Evolutionary conservation across 2,888 invertebrate species (phyloP).

Genomic region (Zaprionus lineosus): DNA sequence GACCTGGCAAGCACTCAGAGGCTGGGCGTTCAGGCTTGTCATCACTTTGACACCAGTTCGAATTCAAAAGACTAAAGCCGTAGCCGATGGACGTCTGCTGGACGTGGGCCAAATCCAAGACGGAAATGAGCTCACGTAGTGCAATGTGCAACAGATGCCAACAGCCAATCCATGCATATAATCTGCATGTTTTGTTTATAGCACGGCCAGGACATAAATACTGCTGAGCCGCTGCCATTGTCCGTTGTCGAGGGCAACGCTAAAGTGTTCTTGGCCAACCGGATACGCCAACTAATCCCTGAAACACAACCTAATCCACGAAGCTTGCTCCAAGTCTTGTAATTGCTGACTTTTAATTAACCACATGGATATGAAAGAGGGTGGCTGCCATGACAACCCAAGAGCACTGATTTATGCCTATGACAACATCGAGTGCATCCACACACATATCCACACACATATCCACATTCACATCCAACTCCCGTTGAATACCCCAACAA

Average conservation of each 20-base stretch:
- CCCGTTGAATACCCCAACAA: no score
- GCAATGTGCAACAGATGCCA: conserved; percentile 70
- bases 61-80: no score
- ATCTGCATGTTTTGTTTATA: conserved; percentile 49
- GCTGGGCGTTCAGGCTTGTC: conserved; percentile 40
- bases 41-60: conserved; percentile 47
- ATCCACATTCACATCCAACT: no score
- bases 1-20: conserved; percentile 46
- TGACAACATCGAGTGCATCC: conserved; percentile 33
- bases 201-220: conserved; percentile 58
- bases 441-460: no score
- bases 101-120: conserved; percentile 20
- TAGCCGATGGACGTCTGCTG: conserved; percentile 1
- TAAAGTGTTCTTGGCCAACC: no score
- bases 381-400: conserved; percentile 14
- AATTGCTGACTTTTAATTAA: conserved; percentile 70
- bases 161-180: conserved; percentile 35
- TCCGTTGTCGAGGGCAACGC: conserved; percentile 24
- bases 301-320: conserved; percentile 52
- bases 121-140: conserved; percentile 64
- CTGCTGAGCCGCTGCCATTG: conserved; percentile 3
- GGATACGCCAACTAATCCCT: conserved; percentile 37
- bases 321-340: conserved; percentile 2
- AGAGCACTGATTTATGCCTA: conserved; percentile 29
- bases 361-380: conserved; percentile 47